A percentile compares a stretch with the other conserved stretches of the same genome.
Evolutionary conservation across 2,888 invertebrate species (phyloP).

Genomic region (Pseudanteris insignis): DNA sequence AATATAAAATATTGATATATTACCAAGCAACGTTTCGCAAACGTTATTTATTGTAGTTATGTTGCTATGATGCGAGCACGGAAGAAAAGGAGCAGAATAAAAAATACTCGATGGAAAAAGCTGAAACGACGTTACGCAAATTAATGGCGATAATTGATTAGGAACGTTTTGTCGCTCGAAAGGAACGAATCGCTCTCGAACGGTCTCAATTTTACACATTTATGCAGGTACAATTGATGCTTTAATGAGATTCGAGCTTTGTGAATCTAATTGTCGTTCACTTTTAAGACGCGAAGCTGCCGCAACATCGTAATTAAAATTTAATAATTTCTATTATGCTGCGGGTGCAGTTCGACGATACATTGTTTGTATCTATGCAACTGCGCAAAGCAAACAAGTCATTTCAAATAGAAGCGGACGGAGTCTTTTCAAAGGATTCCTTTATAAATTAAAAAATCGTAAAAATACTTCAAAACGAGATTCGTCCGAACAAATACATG

Average conservation of each 20-base stretch:
- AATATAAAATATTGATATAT: too few relatives aligned
- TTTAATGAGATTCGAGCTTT: conserved; percentile 23
- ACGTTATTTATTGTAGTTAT: too few relatives aligned
- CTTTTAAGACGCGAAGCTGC: conserved; percentile 4
- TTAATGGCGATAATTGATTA: conserved; percentile 10
- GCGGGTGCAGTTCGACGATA: conserved; percentile 4
- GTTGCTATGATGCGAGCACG: too few relatives aligned
- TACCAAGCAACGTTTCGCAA: not conserved
- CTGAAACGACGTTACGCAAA: not conserved
- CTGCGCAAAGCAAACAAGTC: conserved; percentile 4
- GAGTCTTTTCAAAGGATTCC: conserved; percentile 14
- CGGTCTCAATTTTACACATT: conserved; percentile 16
- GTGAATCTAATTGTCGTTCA: conserved; percentile 12
- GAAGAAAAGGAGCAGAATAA: not conserved
- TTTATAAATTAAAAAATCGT: conserved; percentile 18
- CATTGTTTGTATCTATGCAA: conserved; percentile 19
- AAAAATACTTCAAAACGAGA: conserved; percentile 10
- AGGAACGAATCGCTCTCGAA: conserved; percentile 1
- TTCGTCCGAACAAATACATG: conserved; percentile 8
- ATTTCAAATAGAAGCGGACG: conserved; percentile 4
- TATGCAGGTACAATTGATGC: conserved; percentile 21
- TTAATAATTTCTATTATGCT: conserved; percentile 19
- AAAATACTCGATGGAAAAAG: not conserved
- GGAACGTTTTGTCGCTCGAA: conserved; percentile 3
- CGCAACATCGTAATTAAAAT: conserved; percentile 20